phyloP scores from a whole-genome alignment of 2,888 invertebrate species.

The Anticlea derivata region DNA sequence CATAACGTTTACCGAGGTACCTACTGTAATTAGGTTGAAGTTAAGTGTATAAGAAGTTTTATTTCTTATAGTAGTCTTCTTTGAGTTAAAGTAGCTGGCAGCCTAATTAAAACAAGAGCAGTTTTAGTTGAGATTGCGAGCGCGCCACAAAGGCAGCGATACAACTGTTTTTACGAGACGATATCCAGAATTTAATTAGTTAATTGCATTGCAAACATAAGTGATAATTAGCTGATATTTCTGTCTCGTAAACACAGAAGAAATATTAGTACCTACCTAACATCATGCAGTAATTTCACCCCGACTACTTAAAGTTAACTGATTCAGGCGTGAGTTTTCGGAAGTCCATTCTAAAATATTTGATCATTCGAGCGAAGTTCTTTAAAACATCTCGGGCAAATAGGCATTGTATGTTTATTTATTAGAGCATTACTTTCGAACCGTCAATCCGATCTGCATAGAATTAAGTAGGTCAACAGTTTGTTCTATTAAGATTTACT shows the following conservation, averaged over 20 bases:
- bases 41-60: constrained; percentile 24
- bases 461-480: no score
- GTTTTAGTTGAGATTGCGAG: constrained; percentile 19
- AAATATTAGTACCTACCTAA: no score
- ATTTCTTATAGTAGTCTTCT: constrained; percentile 25
- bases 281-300: no score
- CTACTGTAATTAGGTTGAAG: constrained; percentile 18
- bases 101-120: constrained; percentile 27
- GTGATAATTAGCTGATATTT: constrained; percentile 27
- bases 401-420: no score
- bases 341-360: no score
- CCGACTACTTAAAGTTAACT: no score
- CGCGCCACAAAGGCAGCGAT: constrained; percentile 23
- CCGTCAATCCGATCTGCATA: no score
- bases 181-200: constrained; percentile 35
- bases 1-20: constrained; percentile 1
- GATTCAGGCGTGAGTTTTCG: no score
- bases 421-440: no score
- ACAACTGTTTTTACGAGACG: constrained; percentile 31
- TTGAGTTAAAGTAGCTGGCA: constrained; percentile 15
- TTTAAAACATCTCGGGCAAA: no score
- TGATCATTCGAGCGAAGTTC: no score
- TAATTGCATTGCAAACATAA: constrained; percentile 32
- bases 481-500: no score
- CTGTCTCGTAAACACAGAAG: constrained; percentile 10